These are phyloP conservation scores for Montipora capitata DNA, from an alignment of 92 coral and sea anemone species.

Conservation along the genomic window DNA sequence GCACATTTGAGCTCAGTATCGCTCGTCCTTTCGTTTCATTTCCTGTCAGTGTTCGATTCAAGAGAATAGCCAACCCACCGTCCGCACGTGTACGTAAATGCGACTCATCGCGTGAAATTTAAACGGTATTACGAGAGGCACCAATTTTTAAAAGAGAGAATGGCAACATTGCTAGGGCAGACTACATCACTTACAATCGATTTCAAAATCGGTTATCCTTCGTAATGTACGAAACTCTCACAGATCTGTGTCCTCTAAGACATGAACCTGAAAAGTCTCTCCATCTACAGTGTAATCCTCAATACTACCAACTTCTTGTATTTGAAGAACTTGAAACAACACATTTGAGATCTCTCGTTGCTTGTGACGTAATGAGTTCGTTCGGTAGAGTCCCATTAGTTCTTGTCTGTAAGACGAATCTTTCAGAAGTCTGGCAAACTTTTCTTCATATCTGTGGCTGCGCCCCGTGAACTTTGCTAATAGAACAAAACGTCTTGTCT, in stretches of 20 bases:
- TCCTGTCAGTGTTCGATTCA: no score
- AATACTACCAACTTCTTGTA: constrained; percentile 49
- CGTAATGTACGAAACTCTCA: neutral
- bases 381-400: constrained; percentile 41
- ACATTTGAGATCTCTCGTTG: constrained; percentile 29
- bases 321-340: constrained; percentile 54
- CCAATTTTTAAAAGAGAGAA: no score
- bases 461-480: constrained; percentile 40
- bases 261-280: constrained; percentile 12
- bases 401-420: constrained; percentile 42
- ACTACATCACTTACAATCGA: no score
- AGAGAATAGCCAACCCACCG: no score
- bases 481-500: constrained; percentile 30
- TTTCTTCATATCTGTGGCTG: constrained; percentile 36
- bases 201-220: no score
- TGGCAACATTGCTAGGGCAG: no score
- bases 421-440: constrained; percentile 43
- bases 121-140: no score
- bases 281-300: constrained; percentile 18
- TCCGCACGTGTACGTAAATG: no score
- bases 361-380: constrained; percentile 39
- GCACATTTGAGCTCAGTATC: no score
- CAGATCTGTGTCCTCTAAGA: constrained; percentile 45
- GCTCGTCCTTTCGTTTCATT: no score
- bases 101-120: no score